Conservation (phyloP, 23 tunicate species). For the Clavelina lepadiformis region DNA sequence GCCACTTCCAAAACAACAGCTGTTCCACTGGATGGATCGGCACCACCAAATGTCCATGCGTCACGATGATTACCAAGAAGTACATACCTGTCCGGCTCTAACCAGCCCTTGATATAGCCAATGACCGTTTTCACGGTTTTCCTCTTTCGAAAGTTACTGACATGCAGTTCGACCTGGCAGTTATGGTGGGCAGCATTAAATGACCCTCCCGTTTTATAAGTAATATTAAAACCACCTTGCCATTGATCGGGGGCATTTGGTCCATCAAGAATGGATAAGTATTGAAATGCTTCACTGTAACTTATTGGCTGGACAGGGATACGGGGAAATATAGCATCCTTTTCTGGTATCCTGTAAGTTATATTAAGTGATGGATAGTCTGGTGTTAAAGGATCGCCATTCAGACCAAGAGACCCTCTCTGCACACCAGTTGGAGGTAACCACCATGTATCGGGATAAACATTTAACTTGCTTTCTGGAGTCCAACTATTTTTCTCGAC, state of each 20-base stretch:
- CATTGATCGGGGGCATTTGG: conserved; percentile 62
- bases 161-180: conserved; percentile 55
- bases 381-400: conserved; percentile 92
- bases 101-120: conserved; percentile 72
- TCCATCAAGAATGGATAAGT: conserved; percentile 62
- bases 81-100: conserved; percentile 90
- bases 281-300: conserved; percentile 61
- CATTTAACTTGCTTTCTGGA: conserved; percentile 1
- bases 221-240: conserved; percentile 83
- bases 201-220: conserved; percentile 62
- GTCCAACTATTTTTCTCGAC: conserved; percentile 20
- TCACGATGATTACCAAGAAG: conserved; percentile 96
- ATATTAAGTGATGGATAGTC: conserved; percentile 80
- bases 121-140: conserved; percentile 39
- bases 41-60: conserved; percentile 96
- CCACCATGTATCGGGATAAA: conserved; percentile 91
- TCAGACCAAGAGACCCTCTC: conserved; percentile 37
- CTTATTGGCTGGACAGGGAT: conserved; percentile 96
- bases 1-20: conserved; percentile 75
- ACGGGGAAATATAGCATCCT: conserved; percentile 41
- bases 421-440: conserved; percentile 81
- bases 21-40: conserved; percentile 96
- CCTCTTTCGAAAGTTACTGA: conserved; percentile 33
- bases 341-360: conserved; percentile 61
- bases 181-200: conserved; percentile 23